These are phyloP conservation scores for Hybognathus amarus DNA, from an alignment of 2,797 vertebrate species.

Conservation along the genomic window DNA sequence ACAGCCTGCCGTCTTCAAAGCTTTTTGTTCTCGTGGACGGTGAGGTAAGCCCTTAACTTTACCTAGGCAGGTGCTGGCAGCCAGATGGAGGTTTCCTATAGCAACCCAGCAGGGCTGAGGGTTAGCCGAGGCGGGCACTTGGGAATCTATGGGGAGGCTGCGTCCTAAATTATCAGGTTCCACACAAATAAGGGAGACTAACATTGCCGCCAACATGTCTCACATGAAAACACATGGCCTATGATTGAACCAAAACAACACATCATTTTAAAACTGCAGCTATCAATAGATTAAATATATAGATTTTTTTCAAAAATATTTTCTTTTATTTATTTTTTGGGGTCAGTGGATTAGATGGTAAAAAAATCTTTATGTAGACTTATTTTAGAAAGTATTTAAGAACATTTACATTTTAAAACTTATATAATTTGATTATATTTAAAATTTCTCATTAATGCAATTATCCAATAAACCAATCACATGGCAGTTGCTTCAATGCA, in stretches of 20 bases:
- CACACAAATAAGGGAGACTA: neutral
- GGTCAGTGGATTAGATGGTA: too few species aligned
- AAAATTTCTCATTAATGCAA: too few species aligned
- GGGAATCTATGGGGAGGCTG: neutral
- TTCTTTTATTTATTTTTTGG: neutral
- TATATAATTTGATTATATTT: neutral
- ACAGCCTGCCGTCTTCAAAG: conserved; percentile 23
- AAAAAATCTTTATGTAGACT: neutral
- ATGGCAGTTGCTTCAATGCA: too few species aligned
- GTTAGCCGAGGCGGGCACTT: conserved; percentile 9
- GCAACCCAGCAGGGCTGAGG: conserved; percentile 39
- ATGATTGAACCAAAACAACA: neutral
- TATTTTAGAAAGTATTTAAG: neutral
- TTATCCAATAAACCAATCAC: too few species aligned
- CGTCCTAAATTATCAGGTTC: conserved; percentile 22
- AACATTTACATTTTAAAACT: neutral
- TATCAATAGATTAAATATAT: neutral
- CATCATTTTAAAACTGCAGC: conserved; percentile 1
- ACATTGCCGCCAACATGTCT: conserved; percentile 21
- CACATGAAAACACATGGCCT: conserved; percentile 10
- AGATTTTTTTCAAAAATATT: neutral
- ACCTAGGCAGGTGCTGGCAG: conserved; percentile 52
- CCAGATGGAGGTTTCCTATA: conserved; percentile 11
- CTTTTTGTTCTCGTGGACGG: conserved; percentile 41
- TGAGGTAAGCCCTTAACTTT: conserved; percentile 34